Percentiles rank a stretch among this genome's conserved stretches.
phyloP scores from a whole-genome alignment of 2,888 invertebrate genomes.

The Xiphydria camelus region DNA sequence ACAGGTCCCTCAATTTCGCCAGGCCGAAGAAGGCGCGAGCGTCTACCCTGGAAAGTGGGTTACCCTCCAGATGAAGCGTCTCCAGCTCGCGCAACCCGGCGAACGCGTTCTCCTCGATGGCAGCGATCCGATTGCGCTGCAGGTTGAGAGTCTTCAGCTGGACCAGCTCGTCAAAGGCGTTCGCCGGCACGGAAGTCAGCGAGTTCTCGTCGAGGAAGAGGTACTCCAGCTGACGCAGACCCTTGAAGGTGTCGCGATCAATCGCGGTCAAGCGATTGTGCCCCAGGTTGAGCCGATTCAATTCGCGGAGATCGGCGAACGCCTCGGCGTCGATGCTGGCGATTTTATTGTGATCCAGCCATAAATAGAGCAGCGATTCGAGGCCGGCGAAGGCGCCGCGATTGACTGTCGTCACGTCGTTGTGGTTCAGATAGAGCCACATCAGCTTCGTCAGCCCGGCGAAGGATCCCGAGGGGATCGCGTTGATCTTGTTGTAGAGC shows the following conservation, averaged over 20 bases:
- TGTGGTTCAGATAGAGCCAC: conserved; percentile 54
- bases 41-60: conserved; percentile 51
- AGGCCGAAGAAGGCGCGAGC: conserved; percentile 54
- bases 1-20: conserved; percentile 46
- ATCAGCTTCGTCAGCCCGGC: conserved; percentile 49
- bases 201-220: conserved; percentile 55
- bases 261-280: conserved; percentile 51
- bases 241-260: conserved; percentile 21
- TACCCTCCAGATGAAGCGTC: conserved; percentile 52
- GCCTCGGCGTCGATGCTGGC: conserved; percentile 47
- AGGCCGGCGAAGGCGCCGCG: conserved; percentile 27
- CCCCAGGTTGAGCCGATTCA: conserved; percentile 52
- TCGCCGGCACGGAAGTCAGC: conserved; percentile 39
- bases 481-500: conserved; percentile 50
- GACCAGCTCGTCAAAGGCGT: conserved; percentile 23
- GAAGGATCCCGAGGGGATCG: conserved; percentile 53
- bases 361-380: conserved; percentile 31
- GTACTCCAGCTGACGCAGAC: conserved; percentile 41
- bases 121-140: conserved; percentile 50
- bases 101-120: conserved; percentile 52
- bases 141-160: conserved; percentile 52
- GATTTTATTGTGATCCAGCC: conserved; percentile 55
- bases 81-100: conserved; percentile 41
- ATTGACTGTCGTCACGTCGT: conserved; percentile 47
- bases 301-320: conserved; percentile 46